Percentiles rank a stretch among this genome's conserved stretches.
phyloP scores from a whole-genome alignment of 2,113 vertebrate genomes.

The Elachura formosa region DNA sequence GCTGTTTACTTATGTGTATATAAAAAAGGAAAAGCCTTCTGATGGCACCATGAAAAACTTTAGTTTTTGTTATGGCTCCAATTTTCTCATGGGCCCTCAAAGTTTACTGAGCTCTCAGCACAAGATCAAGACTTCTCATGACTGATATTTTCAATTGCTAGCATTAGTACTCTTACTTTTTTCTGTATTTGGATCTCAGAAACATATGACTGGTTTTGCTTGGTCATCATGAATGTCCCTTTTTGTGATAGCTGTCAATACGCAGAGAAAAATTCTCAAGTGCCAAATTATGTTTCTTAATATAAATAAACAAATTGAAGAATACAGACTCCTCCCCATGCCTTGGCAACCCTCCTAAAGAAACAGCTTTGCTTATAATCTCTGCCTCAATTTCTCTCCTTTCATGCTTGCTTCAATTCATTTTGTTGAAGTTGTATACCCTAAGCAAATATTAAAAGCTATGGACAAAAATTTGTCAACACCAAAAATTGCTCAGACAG shows the following conservation, averaged over 20 bases:
- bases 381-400: background rate
- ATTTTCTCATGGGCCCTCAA: background rate
- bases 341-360: background rate
- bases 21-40: background rate
- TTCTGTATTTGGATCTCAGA: background rate
- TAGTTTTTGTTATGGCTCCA: slow-evolving; percentile 10
- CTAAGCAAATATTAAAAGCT: background rate
- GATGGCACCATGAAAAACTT: background rate
- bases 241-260: background rate
- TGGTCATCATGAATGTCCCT: background rate
- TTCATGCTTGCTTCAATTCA: background rate
- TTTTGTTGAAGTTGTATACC: background rate
- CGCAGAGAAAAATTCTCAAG: background rate
- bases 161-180: background rate
- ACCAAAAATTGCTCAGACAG: background rate
- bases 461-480: background rate
- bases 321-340: background rate
- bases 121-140: background rate
- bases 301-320: background rate
- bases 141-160: background rate
- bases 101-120: background rate
- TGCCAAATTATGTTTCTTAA: background rate
- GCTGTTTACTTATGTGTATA: background rate
- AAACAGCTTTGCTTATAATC: background rate
- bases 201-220: background rate